These are phyloP conservation scores for Platyura marginata DNA, from an alignment of 1,140 invertebrate genomes.

Conservation along the genomic window DNA sequence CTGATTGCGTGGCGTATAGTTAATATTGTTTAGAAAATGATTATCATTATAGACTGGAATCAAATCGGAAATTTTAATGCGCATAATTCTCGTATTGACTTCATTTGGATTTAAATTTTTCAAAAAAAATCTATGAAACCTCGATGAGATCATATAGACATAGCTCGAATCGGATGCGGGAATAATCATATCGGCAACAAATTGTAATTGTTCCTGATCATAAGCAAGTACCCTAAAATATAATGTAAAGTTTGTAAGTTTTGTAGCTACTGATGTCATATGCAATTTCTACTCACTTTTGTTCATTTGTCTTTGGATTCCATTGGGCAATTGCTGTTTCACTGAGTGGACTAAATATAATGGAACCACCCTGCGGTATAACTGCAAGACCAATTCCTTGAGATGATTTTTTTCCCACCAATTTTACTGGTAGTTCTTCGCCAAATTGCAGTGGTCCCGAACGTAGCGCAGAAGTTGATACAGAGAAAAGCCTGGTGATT, in stretches of 20 bases:
- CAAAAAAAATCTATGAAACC: constrained; percentile 60
- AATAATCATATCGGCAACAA: constrained; percentile 49
- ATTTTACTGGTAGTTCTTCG: constrained; percentile 47
- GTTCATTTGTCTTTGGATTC: constrained; percentile 46
- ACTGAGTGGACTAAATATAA: constrained; percentile 52
- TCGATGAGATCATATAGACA: constrained; percentile 47
- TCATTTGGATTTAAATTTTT: constrained; percentile 35
- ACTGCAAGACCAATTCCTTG: constrained; percentile 54
- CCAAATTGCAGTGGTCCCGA: constrained; percentile 45
- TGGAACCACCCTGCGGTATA: constrained; percentile 43
- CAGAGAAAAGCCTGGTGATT: constrained; percentile 52
- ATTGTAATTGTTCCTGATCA: constrained; percentile 48
- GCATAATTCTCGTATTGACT: constrained; percentile 40
- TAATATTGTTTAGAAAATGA: too few relatives aligned
- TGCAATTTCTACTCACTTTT: constrained; percentile 28
- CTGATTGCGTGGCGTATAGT: too few relatives aligned
- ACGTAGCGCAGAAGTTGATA: constrained; percentile 47
- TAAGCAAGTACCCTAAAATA: constrained; percentile 40
- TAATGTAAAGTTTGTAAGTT: constrained; percentile 1
- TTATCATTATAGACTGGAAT: too few relatives aligned
- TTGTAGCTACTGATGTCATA: constrained; percentile 3
- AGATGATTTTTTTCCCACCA: constrained; percentile 63
- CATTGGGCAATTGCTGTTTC: constrained; percentile 61
- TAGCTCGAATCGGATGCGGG: constrained; percentile 39
- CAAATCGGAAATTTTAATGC: too few relatives aligned